These are phyloP conservation scores for Onychomys torridus DNA, from an alignment of 2,797 vertebrate genomes.

Conservation along the genomic window DNA sequence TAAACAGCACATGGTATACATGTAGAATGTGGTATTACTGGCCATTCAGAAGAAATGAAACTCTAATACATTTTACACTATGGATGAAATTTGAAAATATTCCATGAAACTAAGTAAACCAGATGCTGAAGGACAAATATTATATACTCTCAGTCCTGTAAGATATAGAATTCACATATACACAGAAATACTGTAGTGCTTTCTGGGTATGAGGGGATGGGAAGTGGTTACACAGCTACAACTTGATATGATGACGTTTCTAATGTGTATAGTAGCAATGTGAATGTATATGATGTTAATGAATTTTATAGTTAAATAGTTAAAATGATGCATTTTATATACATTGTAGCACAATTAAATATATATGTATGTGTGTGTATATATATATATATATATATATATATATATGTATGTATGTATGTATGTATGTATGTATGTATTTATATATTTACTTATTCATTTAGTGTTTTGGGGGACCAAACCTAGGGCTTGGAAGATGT, in stretches of 20 bases:
- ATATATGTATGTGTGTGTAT: no score
- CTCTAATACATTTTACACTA: background rate
- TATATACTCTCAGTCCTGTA: background rate
- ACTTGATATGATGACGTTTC: background rate
- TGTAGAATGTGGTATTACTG: background rate
- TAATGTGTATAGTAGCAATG: background rate
- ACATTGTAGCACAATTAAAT: background rate
- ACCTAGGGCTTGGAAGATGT: no score
- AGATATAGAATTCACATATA: background rate
- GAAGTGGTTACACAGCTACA: background rate
- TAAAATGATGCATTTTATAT: background rate
- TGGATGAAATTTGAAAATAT: background rate
- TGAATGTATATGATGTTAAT: background rate
- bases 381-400: no score
- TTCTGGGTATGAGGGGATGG: background rate
- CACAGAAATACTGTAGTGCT: background rate
- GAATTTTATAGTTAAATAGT: background rate
- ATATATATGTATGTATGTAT: no score
- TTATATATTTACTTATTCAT: background rate
- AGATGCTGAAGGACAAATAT: background rate
- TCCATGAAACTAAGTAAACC: background rate
- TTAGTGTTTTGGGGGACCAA: background rate
- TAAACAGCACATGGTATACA: background rate
- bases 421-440: no score
- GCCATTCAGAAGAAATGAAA: background rate